A percentile compares a stretch with the other conserved stretches of the same genome.
phyloP scores from a whole-genome alignment of 2,888 invertebrate genomes.

The Cephonodes hylas region DNA sequence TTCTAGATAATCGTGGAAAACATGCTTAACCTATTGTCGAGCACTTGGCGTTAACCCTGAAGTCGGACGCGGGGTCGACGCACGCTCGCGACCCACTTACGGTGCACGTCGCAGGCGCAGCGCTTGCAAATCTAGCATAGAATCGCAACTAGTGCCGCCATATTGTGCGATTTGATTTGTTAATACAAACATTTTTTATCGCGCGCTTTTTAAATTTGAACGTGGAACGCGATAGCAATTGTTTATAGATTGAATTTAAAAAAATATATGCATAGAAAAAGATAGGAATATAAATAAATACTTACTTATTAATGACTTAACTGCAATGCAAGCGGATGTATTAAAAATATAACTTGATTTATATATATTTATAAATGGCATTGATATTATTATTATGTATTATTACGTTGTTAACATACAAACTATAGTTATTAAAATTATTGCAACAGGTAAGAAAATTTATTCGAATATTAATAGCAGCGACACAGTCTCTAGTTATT shows the following conservation, averaged over 20 bases:
- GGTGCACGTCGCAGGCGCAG: slow-evolving; percentile 50
- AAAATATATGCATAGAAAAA: no score
- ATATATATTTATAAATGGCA: no score
- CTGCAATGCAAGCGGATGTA: no score
- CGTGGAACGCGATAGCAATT: neutral
- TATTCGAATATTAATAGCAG: neutral
- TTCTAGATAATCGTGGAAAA: neutral
- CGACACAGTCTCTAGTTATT: neutral
- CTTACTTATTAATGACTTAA: neutral
- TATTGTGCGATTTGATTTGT: slow-evolving; percentile 42
- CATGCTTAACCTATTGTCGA: slow-evolving; percentile 4
- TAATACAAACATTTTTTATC: slow-evolving; percentile 18
- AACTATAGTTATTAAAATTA: neutral
- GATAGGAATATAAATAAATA: no score
- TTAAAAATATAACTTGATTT: no score
- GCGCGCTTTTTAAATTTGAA: neutral
- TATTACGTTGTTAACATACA: no score
- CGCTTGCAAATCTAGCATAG: slow-evolving; percentile 63
- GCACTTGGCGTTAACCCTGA: slow-evolving; percentile 62
- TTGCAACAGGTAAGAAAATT: neutral
- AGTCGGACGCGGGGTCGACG: slow-evolving; percentile 74
- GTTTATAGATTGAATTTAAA: no score
- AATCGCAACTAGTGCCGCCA: slow-evolving; percentile 28
- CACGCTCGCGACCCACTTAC: slow-evolving; percentile 73
- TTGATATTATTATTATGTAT: no score